Evolutionary conservation across 1,140 invertebrate species (phyloP).

Genomic region (Lepidurus couesii): DNA sequence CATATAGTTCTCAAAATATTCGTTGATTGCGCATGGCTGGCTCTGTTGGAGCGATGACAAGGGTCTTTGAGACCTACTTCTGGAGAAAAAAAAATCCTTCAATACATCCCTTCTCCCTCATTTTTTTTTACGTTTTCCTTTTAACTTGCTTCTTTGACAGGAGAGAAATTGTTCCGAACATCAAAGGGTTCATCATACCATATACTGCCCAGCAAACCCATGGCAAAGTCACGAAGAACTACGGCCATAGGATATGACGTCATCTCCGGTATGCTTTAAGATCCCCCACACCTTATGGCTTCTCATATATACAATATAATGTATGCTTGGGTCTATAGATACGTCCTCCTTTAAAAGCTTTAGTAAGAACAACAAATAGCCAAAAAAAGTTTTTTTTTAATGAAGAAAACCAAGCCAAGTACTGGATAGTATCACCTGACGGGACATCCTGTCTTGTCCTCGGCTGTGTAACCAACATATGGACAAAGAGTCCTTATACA

Average conservation of each 20-base stretch:
- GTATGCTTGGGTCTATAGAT: background rate
- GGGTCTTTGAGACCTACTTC: background rate
- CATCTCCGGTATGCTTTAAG: slow-evolving; percentile 6
- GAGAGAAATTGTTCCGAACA: background rate
- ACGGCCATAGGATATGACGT: background rate
- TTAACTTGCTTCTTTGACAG: background rate
- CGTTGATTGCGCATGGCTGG: too few species aligned
- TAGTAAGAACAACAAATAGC: background rate
- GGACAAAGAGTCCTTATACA: background rate
- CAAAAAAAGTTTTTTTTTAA: background rate
- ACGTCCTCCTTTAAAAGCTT: background rate
- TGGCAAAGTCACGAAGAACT: background rate
- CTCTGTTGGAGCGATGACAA: background rate
- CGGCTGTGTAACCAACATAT: background rate
- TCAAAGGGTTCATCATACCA: slow-evolving; percentile 9
- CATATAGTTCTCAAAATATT: too few species aligned
- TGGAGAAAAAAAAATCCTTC: background rate
- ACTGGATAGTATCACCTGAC: background rate
- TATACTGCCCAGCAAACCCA: background rate
- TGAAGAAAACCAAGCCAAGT: background rate
- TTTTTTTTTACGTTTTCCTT: background rate
- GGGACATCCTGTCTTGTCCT: background rate
- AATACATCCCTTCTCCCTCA: background rate
- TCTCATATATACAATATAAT: background rate
- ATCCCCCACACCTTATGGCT: slow-evolving; percentile 12